Conservation (phyloP, 2,888 invertebrate species). For the Noctua fimbriata region DNA sequence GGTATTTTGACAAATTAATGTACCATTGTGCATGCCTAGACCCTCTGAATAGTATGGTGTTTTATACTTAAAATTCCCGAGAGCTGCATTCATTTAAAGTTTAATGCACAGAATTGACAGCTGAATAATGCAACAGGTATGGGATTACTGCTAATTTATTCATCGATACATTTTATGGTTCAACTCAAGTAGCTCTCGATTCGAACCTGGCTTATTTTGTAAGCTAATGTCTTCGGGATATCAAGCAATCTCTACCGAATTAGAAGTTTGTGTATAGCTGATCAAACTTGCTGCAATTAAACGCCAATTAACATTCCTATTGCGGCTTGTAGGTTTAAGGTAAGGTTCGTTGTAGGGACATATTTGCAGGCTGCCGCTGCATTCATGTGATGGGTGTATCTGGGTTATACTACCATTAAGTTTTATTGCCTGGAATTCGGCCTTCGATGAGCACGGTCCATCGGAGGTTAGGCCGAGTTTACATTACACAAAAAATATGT, state of each 20-base stretch:
- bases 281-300: slow-evolving; percentile 70
- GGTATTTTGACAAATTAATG: slow-evolving; percentile 20
- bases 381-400: slow-evolving; percentile 80
- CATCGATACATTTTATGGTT: slow-evolving; percentile 39
- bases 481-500: slow-evolving; percentile 65
- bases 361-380: slow-evolving; percentile 75
- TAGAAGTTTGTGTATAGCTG: slow-evolving; percentile 55
- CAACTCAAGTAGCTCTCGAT: slow-evolving; percentile 24
- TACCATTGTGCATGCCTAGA: slow-evolving; percentile 11
- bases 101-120: slow-evolving; percentile 25
- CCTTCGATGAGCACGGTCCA: slow-evolving; percentile 76
- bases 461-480: slow-evolving; percentile 67
- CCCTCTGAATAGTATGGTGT: slow-evolving; percentile 27
- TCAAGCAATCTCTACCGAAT: slow-evolving; percentile 39
- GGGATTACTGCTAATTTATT: slow-evolving; percentile 53
- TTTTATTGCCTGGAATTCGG: slow-evolving; percentile 83
- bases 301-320: slow-evolving; percentile 73
- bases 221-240: slow-evolving; percentile 35
- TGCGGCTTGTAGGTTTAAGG: slow-evolving; percentile 70
- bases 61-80: slow-evolving; percentile 44
- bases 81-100: slow-evolving; percentile 38
- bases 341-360: slow-evolving; percentile 72
- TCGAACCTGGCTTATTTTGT: slow-evolving; percentile 37
- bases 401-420: slow-evolving; percentile 82
- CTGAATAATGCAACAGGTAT: slow-evolving; percentile 45